A percentile compares a stretch with the other conserved stretches of the same genome.
Evolutionary conservation across 2,888 invertebrate species (phyloP).

Genomic region (Beris chalybata): DNA sequence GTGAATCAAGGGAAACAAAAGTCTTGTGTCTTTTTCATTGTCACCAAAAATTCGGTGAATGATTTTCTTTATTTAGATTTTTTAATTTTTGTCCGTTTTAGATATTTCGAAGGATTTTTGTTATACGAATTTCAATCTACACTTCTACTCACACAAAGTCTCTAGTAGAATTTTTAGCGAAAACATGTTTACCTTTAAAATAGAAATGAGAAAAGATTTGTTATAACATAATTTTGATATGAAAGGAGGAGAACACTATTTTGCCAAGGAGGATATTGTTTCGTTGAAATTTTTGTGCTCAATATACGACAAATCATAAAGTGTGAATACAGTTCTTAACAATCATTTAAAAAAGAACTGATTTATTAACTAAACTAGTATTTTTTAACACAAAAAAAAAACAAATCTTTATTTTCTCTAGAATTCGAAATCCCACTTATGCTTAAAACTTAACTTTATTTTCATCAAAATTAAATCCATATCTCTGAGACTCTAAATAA

Average conservation of each 20-base stretch:
- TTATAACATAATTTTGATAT: neutral
- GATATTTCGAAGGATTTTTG: conserved; percentile 9
- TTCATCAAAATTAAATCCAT: too few species aligned
- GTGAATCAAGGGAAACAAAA: conserved; percentile 24
- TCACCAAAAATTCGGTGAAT: conserved; percentile 20
- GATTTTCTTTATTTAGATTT: conserved; percentile 5
- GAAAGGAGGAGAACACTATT: neutral
- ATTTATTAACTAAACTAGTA: too few species aligned
- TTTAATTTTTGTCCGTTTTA: neutral
- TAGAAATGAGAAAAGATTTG: conserved; percentile 3
- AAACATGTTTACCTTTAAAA: conserved; percentile 32
- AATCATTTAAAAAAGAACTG: too few species aligned
- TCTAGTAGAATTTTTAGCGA: conserved; percentile 30
- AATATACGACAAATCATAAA: too few species aligned
- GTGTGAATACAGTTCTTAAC: too few species aligned
- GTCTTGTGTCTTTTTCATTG: conserved; percentile 27
- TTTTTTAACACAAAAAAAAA: too few species aligned
- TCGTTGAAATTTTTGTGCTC: too few species aligned
- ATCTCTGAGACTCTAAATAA: too few species aligned
- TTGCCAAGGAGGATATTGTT: too few species aligned
- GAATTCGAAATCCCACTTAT: too few species aligned
- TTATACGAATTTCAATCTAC: conserved; percentile 6
- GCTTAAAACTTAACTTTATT: too few species aligned
- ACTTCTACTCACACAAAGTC: conserved; percentile 26
- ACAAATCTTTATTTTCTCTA: too few species aligned